Evolutionary conservation across 2,888 invertebrate genomes (phyloP), one percentile per base, ranked within the genome.

Genomic region (Polymixis lichenea): DNA sequence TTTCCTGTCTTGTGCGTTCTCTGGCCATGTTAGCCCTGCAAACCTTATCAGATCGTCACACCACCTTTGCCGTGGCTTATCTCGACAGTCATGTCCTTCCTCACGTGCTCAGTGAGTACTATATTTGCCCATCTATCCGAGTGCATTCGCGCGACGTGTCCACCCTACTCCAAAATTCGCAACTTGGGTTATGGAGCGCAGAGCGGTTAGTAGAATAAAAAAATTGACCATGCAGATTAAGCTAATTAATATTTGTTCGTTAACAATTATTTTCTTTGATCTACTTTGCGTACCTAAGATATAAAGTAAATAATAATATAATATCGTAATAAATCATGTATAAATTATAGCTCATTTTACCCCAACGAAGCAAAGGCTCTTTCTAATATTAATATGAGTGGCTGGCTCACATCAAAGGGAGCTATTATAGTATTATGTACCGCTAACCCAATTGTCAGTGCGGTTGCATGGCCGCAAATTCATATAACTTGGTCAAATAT

Each of bases 391-490:
- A 80, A 67, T 80, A 56, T 68, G 51, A 71, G 22, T 43, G 85
- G 75, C 67, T 71, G 55, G 17, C 46, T 72, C 43, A 77, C 60
- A 78, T 84, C 83, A 84, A 86, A 84, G 75, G 19, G n/a, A 64
- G 43, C 62, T 60, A 38, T 38, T 38, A 38, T 38, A 38, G 1
- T 32, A 32, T 2, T 60, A 85, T 71, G n/a, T 82, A 61, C 28
- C 17, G 64, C 71, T 75, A 75, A 85, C 64, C 68, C 81, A 62
- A 84, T 84, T 71, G 75, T 55, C 62, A 68, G 70, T 75, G 75
- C 28, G 81, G 70, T 70, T 67, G 46, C 64, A 55, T 55, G 64
- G n/a, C 38, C 43, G 11, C 61, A 73, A 83, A 68, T 73, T 78
- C 67, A 73, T 78, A 75, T 68, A 83, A 84, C 72, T 86, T 71